These are phyloP conservation scores for Ennomos erosarius DNA, from an alignment of 2,888 invertebrate genomes.

Conservation along the genomic window DNA sequence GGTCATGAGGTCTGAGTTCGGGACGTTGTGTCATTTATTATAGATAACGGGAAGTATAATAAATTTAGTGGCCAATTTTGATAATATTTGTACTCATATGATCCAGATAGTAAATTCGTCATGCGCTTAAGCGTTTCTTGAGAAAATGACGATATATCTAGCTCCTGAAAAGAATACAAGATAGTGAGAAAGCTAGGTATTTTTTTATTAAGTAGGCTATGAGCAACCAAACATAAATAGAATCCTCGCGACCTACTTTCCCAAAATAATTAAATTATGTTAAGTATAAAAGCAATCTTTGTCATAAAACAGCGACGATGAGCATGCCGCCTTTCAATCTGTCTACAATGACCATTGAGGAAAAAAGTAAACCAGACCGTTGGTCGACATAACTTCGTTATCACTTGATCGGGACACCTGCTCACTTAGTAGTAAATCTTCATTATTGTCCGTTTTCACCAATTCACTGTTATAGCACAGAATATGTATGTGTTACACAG, in stretches of 20 bases:
- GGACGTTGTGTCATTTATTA: no score
- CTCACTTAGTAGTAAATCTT: constrained; percentile 70
- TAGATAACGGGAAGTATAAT: no score
- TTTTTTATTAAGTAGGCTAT: neutral
- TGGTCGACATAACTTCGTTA: constrained; percentile 62
- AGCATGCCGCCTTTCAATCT: constrained; percentile 12
- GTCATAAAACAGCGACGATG: constrained; percentile 21
- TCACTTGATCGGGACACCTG: constrained; percentile 73
- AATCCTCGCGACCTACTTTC: constrained; percentile 5
- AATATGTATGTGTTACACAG: constrained; percentile 24
- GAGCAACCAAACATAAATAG: neutral
- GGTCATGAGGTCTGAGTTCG: no score
- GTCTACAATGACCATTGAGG: constrained; percentile 39
- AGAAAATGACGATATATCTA: no score
- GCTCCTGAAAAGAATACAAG: no score
- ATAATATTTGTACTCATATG: no score
- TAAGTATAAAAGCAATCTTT: constrained; percentile 19
- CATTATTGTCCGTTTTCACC: constrained; percentile 71
- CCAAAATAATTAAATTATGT: constrained; percentile 13
- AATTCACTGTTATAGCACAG: constrained; percentile 65
- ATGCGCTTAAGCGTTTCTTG: no score
- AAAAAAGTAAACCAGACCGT: constrained; percentile 56
- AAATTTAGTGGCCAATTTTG: no score
- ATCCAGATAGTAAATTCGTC: no score
- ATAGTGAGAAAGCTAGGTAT: no score